Evolutionary conservation across 2,113 vertebrate genomes (phyloP).

Genomic region (Stictonetta naevosa): DNA sequence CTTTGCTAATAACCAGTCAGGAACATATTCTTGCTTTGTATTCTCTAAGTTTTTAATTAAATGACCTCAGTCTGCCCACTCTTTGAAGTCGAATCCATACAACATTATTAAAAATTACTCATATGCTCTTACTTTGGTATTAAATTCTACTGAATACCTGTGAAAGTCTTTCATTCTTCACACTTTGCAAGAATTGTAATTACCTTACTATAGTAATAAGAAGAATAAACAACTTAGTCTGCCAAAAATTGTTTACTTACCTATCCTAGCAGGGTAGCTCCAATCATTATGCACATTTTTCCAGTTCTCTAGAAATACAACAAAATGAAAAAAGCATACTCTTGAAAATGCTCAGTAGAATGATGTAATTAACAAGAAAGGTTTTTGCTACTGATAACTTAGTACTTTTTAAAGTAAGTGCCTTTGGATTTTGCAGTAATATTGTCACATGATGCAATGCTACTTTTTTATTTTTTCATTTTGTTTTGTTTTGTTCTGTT

Average conservation of each 20-base stretch:
- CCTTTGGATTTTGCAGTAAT: not conserved
- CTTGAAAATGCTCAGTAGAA: not conserved
- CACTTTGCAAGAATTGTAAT: not conserved
- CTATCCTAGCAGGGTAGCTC: not conserved
- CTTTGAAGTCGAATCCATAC: conserved; percentile 36
- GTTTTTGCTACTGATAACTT: not conserved
- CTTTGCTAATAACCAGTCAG: not conserved
- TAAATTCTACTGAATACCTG: conserved; percentile 26
- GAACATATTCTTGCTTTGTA: not conserved
- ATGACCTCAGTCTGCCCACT: not conserved
- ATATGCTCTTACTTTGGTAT: not conserved
- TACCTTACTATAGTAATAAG: not conserved
- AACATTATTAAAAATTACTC: conserved; percentile 37
- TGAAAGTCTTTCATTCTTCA: conserved; percentile 26
- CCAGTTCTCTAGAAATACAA: not conserved
- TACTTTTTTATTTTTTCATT: rapidly evolving
- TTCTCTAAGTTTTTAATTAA: conserved; percentile 32
- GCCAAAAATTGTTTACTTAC: conserved; percentile 30
- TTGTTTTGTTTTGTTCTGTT: not conserved
- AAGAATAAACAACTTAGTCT: conserved; percentile 8
- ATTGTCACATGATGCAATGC: not conserved
- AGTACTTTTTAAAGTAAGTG: not conserved
- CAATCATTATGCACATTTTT: not conserved
- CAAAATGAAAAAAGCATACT: not conserved
- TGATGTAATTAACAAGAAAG: not conserved